Conservation (phyloP, 2,888 invertebrate species). For the Aromia moschata region DNA sequence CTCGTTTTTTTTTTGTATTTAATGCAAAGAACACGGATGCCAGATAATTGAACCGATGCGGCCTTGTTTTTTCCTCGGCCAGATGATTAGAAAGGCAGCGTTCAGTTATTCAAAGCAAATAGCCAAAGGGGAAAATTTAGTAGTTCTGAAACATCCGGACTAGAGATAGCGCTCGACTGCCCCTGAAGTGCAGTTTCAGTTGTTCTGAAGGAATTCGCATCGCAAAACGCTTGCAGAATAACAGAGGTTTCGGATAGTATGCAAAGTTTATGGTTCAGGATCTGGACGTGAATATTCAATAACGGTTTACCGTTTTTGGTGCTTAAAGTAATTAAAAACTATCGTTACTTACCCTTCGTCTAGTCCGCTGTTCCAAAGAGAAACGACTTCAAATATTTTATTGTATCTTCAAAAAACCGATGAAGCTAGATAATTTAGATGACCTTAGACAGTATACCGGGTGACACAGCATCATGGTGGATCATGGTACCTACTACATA, state of each 20-base stretch:
- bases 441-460: background rate
- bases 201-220: constrained; percentile 28
- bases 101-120: constrained; percentile 4
- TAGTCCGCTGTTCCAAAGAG: background rate
- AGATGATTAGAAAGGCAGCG: background rate
- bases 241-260: background rate
- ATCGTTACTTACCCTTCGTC: background rate
- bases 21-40: too few species aligned
- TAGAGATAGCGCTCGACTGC: constrained; percentile 1
- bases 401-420: background rate
- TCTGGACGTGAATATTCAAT: background rate
- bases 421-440: background rate
- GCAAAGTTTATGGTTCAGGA: constrained; percentile 5
- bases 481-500: too few species aligned
- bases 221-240: constrained; percentile 32
- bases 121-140: constrained; percentile 2
- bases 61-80: background rate
- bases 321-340: background rate
- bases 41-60: background rate
- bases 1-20: too few species aligned
- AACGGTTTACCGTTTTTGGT: too few species aligned
- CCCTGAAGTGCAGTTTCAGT: constrained; percentile 32
- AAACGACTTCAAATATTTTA: background rate
- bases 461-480: too few species aligned
- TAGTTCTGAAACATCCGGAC: constrained; percentile 7